A percentile compares a stretch with the other conserved stretches of the same genome.
These are phyloP conservation scores for Schizaphis graminum DNA, from an alignment of 2,888 invertebrate genomes.

Conservation along the genomic window DNA sequence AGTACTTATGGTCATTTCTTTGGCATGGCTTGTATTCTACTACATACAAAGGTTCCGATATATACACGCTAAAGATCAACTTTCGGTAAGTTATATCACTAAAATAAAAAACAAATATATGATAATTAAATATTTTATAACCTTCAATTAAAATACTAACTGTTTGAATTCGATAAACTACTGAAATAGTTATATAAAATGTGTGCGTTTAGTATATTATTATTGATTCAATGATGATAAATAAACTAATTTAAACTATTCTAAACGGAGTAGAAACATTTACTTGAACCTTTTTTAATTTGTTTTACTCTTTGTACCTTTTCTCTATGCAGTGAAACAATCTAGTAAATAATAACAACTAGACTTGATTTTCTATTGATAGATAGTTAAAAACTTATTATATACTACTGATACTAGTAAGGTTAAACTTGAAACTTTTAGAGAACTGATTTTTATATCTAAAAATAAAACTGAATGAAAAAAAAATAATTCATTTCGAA, in stretches of 20 bases:
- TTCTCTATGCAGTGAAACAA: neutral
- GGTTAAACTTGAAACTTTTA: neutral
- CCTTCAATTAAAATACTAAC: neutral
- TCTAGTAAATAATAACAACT: neutral
- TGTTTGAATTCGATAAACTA: neutral
- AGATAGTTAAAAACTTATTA: neutral
- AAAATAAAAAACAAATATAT: neutral
- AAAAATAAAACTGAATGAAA: neutral
- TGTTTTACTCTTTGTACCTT: neutral
- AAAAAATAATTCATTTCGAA: neutral
- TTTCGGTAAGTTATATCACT: conserved; percentile 79
- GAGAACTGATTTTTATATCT: neutral
- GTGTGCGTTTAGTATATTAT: neutral
- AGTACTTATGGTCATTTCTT: conserved; percentile 92
- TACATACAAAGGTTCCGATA: conserved; percentile 95
- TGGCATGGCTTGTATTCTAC: conserved; percentile 96
- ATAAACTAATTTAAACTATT: neutral
- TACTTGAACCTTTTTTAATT: neutral
- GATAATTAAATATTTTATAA: neutral
- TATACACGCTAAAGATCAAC: conserved; percentile 92
- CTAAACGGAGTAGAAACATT: neutral
- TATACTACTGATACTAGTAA: neutral
- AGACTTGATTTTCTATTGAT: neutral
- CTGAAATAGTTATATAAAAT: neutral
- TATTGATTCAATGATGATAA: neutral